These are phyloP conservation scores for Phanerotoma sp. DNA, from an alignment of 2,888 invertebrate genomes.

Conservation along the genomic window DNA sequence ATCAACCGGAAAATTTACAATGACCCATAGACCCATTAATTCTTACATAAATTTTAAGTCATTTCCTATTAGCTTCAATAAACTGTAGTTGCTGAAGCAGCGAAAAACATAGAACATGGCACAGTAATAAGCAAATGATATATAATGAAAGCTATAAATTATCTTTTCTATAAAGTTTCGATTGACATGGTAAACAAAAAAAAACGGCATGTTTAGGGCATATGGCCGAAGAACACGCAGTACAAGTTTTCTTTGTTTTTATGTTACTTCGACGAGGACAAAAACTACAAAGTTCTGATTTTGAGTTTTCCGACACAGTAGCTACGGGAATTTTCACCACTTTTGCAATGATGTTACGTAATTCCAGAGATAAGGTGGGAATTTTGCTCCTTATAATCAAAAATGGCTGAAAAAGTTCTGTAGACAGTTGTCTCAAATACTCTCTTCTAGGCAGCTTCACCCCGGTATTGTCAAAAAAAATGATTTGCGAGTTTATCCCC, in stretches of 20 bases:
- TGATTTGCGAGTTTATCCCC: constrained; percentile 34
- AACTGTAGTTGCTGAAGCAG: no score
- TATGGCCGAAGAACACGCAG: not conserved
- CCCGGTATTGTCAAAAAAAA: not conserved
- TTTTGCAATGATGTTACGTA: not conserved
- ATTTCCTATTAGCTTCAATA: no score
- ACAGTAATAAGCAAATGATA: no score
- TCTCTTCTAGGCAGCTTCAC: not conserved
- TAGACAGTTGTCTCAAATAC: not conserved
- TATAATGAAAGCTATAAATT: no score
- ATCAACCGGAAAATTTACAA: no score
- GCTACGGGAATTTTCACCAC: not conserved
- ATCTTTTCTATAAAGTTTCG: not conserved
- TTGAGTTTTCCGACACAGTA: not conserved
- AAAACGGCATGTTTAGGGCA: not conserved
- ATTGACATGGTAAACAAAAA: not conserved
- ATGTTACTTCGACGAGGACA: not conserved
- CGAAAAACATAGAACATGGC: no score
- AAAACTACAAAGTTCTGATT: not conserved
- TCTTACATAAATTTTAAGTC: no score
- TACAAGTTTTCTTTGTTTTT: not conserved
- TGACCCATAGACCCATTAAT: no score
- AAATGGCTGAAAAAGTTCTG: not conserved
- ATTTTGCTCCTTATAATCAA: not conserved
- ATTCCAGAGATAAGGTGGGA: not conserved